Base-by-base conservation (phyloP, 2,113 vertebrate genomes). In the Ceyx margarethae region DNA sequence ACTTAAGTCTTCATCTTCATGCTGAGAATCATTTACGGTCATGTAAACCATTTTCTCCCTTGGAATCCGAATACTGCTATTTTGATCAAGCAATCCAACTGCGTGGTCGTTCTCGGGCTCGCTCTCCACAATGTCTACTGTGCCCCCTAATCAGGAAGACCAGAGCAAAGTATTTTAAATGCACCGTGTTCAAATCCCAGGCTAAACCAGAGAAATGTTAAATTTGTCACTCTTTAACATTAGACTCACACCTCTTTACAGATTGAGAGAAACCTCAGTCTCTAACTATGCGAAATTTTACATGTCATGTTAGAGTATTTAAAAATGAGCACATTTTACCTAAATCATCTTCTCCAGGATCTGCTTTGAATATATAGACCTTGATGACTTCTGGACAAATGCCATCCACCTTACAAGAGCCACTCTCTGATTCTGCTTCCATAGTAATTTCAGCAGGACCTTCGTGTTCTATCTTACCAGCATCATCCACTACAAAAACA, bases 341-440 rank as follows among this genome's bases (percentile, higher is more conserved):
- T 96, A 99, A 98, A 94, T 99, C 99, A 90, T 99, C 99, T 90
- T 99, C 99, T 85, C 99, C 99, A 46, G 99, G 98, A 92, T 99
- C 99, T 74, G 99, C 99, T 97, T 99, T 99, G 97, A 99, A 99
- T 97, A 99, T 99, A 97, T 99, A 99, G 91, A 99, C 99, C 94
- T 99, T 99, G 95, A 99, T 99, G 95, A 99, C 99, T 97, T 99
- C 99, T 97, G 99, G 97, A 87, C 98, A 98, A 95, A 96, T 98
- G 77, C 98, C 98, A 84, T 99, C 99, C 89, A 99, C 98, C 96
- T 99, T 99, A 97, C 98, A 99, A 96, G 98, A 98, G 95, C 99
- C 98, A 51, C 98, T 98, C 96, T 99, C 98, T 23, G 97, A 97
- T 68, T 98, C 98, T 85, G 98, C 98, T 83, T 98, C 98, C 96